Percentiles rank a stretch among this genome's conserved stretches.
Conservation (phyloP, 2,113 vertebrate species). For the Pheucticus melanocephalus region DNA sequence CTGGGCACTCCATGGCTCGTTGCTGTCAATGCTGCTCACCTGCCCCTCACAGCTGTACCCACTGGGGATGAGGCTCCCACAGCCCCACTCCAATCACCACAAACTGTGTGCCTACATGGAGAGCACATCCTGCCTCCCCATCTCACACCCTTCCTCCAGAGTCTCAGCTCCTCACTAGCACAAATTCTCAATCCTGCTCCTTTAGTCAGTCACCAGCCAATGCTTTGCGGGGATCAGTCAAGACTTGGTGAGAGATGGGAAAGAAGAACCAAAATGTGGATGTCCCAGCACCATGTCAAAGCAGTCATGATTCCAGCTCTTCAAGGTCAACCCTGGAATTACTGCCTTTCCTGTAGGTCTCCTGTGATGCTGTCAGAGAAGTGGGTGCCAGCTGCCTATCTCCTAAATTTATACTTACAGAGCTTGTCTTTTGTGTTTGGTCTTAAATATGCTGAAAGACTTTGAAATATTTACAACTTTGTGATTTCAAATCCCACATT, state of each 20-base stretch:
- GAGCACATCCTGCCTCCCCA: neutral
- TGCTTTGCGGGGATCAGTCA: fast-evolving
- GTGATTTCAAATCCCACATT: neutral
- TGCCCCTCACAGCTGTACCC: neutral
- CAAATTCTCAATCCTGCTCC: neutral
- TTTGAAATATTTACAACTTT: neutral
- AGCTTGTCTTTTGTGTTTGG: neutral
- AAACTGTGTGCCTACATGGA: neutral
- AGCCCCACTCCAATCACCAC: neutral
- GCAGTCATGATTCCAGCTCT: neutral
- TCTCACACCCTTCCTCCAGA: neutral
- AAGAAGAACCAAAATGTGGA: fast-evolving
- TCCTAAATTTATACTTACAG: neutral
- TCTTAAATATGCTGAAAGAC: neutral
- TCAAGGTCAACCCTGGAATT: neutral
- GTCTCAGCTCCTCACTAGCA: neutral
- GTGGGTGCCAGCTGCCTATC: neutral
- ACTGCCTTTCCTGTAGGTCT: neutral
- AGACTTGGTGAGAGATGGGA: neutral
- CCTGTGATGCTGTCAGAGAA: neutral
- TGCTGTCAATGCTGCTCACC: neutral
- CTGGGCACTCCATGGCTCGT: neutral
- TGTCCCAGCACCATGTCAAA: neutral
- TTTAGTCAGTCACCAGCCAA: neutral
- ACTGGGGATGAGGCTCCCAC: neutral